Evolutionary conservation across 2,888 invertebrate species (phyloP).

Genomic region (Pasiphila rectangulata): DNA sequence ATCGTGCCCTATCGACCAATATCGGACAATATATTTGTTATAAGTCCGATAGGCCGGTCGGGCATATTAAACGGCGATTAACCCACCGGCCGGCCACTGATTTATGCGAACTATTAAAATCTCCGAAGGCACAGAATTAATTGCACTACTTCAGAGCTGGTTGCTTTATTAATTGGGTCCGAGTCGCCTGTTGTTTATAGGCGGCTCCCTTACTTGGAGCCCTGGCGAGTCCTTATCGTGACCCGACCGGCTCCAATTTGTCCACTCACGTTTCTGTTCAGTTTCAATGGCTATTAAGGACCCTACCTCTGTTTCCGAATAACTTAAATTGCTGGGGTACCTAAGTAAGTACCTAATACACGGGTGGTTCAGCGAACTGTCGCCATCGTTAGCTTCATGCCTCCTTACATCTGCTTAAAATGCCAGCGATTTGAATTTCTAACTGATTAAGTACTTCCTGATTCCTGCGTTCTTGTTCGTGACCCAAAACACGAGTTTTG

Average conservation of each 20-base stretch:
- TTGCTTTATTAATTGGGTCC: slow-evolving; percentile 79
- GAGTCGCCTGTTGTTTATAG: slow-evolving; percentile 78
- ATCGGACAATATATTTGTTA: slow-evolving; percentile 42
- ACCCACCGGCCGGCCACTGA: slow-evolving; percentile 75
- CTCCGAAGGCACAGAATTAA: slow-evolving; percentile 80
- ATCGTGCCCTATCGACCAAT: slow-evolving; percentile 39
- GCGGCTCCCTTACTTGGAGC: slow-evolving; percentile 64
- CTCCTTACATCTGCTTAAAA: background rate
- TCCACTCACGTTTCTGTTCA: slow-evolving; percentile 76
- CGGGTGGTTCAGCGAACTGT: background rate
- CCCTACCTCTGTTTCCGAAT: slow-evolving; percentile 61
- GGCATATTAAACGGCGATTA: slow-evolving; percentile 79
- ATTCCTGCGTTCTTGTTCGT: slow-evolving; percentile 22
- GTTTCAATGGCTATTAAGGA: slow-evolving; percentile 73
- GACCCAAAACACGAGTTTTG: slow-evolving; percentile 25
- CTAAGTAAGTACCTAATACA: slow-evolving; percentile 2
- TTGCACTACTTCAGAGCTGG: slow-evolving; percentile 77
- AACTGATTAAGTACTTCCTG: slow-evolving; percentile 19
- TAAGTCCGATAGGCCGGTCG: slow-evolving; percentile 56
- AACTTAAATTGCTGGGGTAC: slow-evolving; percentile 34
- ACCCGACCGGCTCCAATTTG: slow-evolving; percentile 73
- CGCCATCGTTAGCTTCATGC: background rate
- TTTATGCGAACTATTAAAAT: slow-evolving; percentile 81
- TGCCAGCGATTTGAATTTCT: slow-evolving; percentile 15
- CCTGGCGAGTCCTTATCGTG: slow-evolving; percentile 66